Base-by-base conservation (phyloP, 2,113 vertebrate species). In the Urocolius indicus region DNA sequence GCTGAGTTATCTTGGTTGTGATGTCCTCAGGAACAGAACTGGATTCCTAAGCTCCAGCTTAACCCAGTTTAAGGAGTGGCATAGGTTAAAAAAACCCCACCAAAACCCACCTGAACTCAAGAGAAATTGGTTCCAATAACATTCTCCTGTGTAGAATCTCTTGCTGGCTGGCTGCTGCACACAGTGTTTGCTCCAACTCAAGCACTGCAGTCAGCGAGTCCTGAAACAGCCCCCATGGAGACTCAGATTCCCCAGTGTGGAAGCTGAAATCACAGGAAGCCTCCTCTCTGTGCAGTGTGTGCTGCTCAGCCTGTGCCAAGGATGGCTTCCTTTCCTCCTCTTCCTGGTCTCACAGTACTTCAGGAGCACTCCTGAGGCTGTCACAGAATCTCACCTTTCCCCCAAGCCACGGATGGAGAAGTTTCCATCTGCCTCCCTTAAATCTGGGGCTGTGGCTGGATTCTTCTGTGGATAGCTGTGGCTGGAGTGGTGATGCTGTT, bases 351-450 rank as follows among this genome's bases (percentile, higher is more conserved):
- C n/a, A 5, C 18, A 12, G n/a, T 45, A 16, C n/a, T 67, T 62
- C 32, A 65, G 73, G 76, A 65, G 4, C 48, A 3, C 26, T 87
- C 41, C 74, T 49, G 69, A 65, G 58, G 63, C 30, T 0, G 2
- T 20, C 0, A 0, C 41, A 65, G 71, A 75, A 30, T 22, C 34
- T 23, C 27, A 2, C 54, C 41, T 72, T 61, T 59, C n/a, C 45
- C 49, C 58, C 62, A 46, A 24, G 86, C 34, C 4, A 5, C 8
- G 23, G 38, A 29, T 85, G 69, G 59, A 76, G 83, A 32, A 75
- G 36, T 54, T 79, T 93, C 65, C 52, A 65, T 2, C 26, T 68
- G 26, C 18, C n/a, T 83, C 32, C n/a, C 61, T 90, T 79, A 68
- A 67, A 57, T 72, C 20, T 63, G 49, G 29, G 67, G 22, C 38